Conservation (phyloP, 2,113 vertebrate genomes). For the Indri indri region DNA sequence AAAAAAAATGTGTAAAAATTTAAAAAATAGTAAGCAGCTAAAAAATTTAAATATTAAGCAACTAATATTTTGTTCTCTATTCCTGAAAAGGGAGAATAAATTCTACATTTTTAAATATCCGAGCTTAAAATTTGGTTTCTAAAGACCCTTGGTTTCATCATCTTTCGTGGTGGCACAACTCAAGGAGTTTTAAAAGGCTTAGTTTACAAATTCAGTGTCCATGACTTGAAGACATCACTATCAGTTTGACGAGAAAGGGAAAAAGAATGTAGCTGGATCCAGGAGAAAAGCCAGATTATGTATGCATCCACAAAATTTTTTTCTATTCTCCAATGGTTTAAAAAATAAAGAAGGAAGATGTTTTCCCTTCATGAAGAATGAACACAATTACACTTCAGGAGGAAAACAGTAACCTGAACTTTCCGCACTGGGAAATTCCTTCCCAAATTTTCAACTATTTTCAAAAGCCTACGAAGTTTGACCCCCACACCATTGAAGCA, state of each 20-base stretch:
- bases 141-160: conserved; percentile 32
- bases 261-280: background rate
- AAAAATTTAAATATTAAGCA: background rate
- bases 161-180: background rate
- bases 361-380: conserved; percentile 31
- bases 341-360: background rate
- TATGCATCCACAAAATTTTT: conserved; percentile 14
- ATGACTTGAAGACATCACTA: background rate
- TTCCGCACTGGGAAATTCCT: conserved; percentile 25
- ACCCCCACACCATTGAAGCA: background rate
- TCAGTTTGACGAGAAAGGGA: background rate
- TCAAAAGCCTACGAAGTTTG: conserved; percentile 15
- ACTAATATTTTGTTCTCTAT: background rate
- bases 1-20: background rate
- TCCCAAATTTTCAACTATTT: conserved; percentile 24
- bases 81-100: conserved; percentile 2
- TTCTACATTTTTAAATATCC: conserved; percentile 17
- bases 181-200: background rate
- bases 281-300: conserved; percentile 27
- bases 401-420: background rate
- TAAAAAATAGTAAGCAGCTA: background rate
- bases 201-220: conserved; percentile 25
- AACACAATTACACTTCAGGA: background rate
- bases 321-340: background rate
- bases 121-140: conserved; percentile 20